phyloP scores from a whole-genome alignment of 1,140 invertebrate genomes.

The Trissolcus basalis region DNA sequence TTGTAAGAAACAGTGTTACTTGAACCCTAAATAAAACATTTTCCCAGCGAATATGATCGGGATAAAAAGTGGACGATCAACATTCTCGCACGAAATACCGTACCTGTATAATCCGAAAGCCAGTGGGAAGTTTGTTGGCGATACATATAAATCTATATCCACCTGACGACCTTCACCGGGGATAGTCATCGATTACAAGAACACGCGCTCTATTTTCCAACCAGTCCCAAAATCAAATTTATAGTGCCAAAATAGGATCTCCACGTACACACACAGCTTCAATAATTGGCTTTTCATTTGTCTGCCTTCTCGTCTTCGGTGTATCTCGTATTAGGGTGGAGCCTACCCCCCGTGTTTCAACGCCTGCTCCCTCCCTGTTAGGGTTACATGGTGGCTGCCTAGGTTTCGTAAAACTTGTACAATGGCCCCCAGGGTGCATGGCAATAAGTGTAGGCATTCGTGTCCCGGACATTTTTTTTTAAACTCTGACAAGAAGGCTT shows the following conservation, averaged over 20 bases:
- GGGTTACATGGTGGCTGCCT: conserved; percentile 61
- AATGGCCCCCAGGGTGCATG: conserved; percentile 68
- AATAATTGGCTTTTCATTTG: conserved; percentile 54
- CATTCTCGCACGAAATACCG: conserved; percentile 49
- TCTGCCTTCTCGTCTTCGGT: conserved; percentile 14
- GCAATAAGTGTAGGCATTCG: conserved; percentile 62
- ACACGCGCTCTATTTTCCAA: conserved; percentile 56
- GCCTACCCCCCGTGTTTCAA: conserved; percentile 33
- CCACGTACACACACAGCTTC: conserved; percentile 10
- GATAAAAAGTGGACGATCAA: conserved; percentile 51
- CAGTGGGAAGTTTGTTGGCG: conserved; percentile 44
- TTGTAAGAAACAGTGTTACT: conserved; percentile 1
- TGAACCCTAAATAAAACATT: conserved; percentile 26
- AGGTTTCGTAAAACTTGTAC: conserved; percentile 57
- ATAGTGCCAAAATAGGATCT: conserved; percentile 39
- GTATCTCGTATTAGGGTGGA: conserved; percentile 50
- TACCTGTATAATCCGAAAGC: conserved; percentile 22
- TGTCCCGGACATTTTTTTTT: conserved; percentile 54
- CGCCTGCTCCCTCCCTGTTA: conserved; percentile 40
- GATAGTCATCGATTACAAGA: conserved; percentile 48
- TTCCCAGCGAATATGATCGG: conserved; percentile 21
- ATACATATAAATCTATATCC: conserved; percentile 59
- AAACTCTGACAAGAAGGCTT: conserved; percentile 60
- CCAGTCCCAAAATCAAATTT: conserved; percentile 53
- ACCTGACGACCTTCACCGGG: conserved; percentile 56